Percentiles rank a stretch among this genome's conserved stretches.
Conservation (phyloP, 1,140 invertebrate species). For the Tenebrio molitor region DNA sequence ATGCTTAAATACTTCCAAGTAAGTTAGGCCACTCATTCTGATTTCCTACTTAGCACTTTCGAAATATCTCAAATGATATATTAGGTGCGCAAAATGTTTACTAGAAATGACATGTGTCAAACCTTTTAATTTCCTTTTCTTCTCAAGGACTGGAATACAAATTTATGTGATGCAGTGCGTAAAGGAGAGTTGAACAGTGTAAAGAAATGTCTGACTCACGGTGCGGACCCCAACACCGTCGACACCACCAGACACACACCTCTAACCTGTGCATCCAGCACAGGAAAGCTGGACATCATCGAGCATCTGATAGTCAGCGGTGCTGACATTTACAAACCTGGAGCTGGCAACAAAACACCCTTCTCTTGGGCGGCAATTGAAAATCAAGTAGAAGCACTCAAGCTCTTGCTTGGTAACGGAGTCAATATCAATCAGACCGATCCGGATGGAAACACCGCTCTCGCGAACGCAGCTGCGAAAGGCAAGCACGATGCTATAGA, state of each 20-base stretch:
- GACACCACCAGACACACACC: conserved; percentile 11
- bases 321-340: not conserved
- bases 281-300: not conserved
- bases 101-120: not conserved
- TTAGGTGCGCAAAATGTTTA: not conserved
- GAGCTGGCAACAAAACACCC: not conserved
- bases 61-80: not conserved
- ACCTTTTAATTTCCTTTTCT: not conserved
- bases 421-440: conserved; percentile 4
- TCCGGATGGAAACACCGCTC: not conserved
- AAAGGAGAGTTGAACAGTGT: not conserved
- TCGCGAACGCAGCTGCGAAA: not conserved
- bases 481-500: not conserved
- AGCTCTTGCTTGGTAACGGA: conserved; percentile 14
- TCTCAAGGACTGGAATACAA: not conserved
- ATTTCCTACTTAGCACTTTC: no score
- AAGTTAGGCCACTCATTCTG: no score
- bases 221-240: not conserved
- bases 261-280: not conserved
- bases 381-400: not conserved
- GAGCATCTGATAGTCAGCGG: conserved; percentile 4
- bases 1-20: no score
- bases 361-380: not conserved
- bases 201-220: not conserved
- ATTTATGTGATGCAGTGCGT: not conserved